Percentiles rank a stretch among this genome's conserved stretches.
Evolutionary conservation across 2,113 vertebrate genomes (phyloP).

Genomic region (Ploceus nigricollis): DNA sequence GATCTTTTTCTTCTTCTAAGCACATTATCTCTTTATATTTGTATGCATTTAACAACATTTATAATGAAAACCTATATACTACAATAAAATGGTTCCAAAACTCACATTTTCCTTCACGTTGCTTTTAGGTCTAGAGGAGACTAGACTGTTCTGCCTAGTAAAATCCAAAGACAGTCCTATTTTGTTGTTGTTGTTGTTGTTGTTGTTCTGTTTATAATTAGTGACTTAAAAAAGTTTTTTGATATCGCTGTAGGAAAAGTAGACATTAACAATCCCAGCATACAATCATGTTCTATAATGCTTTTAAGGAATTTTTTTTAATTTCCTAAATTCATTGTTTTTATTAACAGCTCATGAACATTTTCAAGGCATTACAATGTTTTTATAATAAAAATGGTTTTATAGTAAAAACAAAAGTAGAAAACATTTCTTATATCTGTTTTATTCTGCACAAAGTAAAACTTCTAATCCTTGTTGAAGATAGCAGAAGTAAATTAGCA

Average conservation of each 20-base stretch:
- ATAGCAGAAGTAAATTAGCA: neutral
- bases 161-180: neutral
- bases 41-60: neutral
- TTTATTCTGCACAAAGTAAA: neutral
- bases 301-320: neutral
- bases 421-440: neutral
- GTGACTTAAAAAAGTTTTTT: neutral
- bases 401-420: neutral
- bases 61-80: neutral
- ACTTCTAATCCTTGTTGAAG: neutral
- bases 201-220: neutral
- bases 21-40: neutral
- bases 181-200: neutral
- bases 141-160: neutral
- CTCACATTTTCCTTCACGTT: rapidly evolving
- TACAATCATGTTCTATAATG: rapidly evolving
- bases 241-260: neutral
- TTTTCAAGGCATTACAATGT: neutral
- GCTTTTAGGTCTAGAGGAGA: neutral
- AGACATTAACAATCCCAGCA: neutral
- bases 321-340: neutral
- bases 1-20: neutral
- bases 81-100: neutral
- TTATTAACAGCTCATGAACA: rapidly evolving
- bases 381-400: neutral